phyloP scores from a whole-genome alignment of 2,888 invertebrate genomes.

The Strigamia transsilvanica region DNA sequence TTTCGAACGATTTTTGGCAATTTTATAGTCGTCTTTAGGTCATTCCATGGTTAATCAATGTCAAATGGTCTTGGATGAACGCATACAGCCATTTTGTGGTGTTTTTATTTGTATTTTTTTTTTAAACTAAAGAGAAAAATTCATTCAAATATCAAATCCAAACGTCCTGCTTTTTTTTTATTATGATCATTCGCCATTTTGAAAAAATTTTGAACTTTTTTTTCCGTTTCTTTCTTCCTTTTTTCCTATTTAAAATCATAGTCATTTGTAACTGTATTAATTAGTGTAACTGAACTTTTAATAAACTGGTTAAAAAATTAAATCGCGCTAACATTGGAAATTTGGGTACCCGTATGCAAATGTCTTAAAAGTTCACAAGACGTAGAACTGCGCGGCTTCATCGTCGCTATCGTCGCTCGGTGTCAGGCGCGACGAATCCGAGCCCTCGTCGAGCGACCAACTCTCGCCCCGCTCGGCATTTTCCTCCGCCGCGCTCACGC shows the following conservation, averaged over 20 bases:
- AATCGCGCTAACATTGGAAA: background rate
- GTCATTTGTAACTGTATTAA: conserved; percentile 17
- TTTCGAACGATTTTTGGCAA: conserved; percentile 8
- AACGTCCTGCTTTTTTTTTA: background rate
- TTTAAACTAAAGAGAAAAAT: background rate
- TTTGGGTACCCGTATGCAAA: background rate
- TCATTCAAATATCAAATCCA: background rate
- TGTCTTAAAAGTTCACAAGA: background rate
- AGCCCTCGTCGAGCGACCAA: background rate
- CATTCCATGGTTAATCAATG: conserved; percentile 40
- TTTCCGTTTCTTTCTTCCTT: background rate
- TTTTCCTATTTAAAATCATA: conserved; percentile 20
- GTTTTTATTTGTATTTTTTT: background rate
- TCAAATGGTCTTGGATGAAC: conserved; percentile 7
- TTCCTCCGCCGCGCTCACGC: background rate
- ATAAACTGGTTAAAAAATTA: conserved; percentile 33
- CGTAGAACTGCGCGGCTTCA: background rate
- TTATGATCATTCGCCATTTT: background rate
- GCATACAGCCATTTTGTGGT: conserved; percentile 24
- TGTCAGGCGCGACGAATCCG: background rate
- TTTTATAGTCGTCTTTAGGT: conserved; percentile 43
- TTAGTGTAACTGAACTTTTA: conserved; percentile 23
- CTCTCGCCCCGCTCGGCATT: background rate
- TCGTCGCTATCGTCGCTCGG: background rate
- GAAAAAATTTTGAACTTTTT: background rate